Evolutionary conservation across 2,888 invertebrate species (phyloP).

Genomic region (Carabus problematicus): DNA sequence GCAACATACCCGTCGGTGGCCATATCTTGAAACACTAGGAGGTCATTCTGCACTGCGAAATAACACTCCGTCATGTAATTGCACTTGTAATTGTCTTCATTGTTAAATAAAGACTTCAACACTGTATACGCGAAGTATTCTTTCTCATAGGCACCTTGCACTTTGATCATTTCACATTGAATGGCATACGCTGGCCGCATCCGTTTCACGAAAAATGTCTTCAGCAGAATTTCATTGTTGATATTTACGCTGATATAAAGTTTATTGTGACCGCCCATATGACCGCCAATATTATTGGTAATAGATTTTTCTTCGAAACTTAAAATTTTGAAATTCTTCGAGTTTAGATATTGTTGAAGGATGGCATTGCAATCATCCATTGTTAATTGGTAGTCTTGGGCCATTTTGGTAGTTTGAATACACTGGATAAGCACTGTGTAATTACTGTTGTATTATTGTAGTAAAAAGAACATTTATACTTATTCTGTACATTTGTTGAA

Average conservation of each 20-base stretch:
- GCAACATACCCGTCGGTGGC: constrained; percentile 47
- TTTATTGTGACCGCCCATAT: constrained; percentile 32
- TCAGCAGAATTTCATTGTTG: constrained; percentile 12
- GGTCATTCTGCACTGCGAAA: constrained; percentile 51
- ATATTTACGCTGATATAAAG: constrained; percentile 23
- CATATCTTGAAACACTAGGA: constrained; percentile 57
- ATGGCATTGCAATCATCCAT: constrained; percentile 36
- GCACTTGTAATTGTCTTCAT: constrained; percentile 23
- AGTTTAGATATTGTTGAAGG: constrained; percentile 37
- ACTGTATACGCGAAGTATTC: constrained; percentile 42
- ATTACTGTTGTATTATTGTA: constrained; percentile 1
- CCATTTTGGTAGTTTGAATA: constrained; percentile 8
- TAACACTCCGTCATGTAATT: constrained; percentile 54
- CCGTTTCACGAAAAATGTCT: constrained; percentile 29
- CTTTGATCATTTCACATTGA: constrained; percentile 27
- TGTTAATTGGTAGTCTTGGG: constrained; percentile 20
- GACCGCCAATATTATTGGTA: constrained; percentile 38
- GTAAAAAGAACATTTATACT: neutral
- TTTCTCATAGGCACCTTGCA: constrained; percentile 38
- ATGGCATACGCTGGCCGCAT: constrained; percentile 16
- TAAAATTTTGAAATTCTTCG: constrained; percentile 44
- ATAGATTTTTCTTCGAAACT: constrained; percentile 43
- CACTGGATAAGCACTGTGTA: neutral
- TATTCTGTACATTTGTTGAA: no score
- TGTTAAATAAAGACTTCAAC: constrained; percentile 36